Evolutionary conservation across 2,888 invertebrate species (phyloP).

Genomic region (Formica aserva): DNA sequence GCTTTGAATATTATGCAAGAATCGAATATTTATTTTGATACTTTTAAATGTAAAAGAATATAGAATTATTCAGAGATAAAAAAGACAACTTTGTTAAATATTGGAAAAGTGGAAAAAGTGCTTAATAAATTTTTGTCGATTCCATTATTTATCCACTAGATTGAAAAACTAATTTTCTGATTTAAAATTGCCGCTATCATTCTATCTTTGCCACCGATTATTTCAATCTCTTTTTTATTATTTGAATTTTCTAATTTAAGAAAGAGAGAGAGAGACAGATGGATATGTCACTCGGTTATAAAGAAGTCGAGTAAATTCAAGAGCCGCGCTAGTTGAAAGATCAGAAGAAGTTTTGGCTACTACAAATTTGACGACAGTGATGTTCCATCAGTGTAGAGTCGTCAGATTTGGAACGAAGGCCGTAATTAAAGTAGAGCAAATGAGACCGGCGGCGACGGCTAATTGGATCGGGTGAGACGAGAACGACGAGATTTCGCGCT

Average conservation of each 20-base stretch:
- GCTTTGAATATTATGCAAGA: neutral
- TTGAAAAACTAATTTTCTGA: neutral
- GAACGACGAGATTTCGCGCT: constrained; percentile 35
- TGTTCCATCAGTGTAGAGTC: neutral
- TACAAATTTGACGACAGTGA: constrained; percentile 2
- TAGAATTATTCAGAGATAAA: neutral
- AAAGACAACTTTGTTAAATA: constrained; percentile 9
- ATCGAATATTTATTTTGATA: neutral
- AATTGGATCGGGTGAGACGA: constrained; percentile 32
- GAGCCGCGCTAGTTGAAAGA: neutral
- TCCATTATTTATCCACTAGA: neutral
- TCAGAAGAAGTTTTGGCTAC: constrained; percentile 8
- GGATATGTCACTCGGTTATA: neutral
- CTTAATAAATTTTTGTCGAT: neutral
- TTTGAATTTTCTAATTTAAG: constrained; percentile 4
- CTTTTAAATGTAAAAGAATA: neutral
- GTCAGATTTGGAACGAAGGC: constrained; percentile 1
- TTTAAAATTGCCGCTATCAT: neutral
- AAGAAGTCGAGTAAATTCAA: constrained; percentile 1
- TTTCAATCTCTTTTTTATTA: neutral
- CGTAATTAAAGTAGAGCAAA: constrained; percentile 44
- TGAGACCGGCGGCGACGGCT: constrained; percentile 15
- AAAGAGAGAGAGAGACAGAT: neutral
- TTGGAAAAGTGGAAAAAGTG: neutral
- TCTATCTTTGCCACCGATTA: neutral